Evolutionary conservation across 2,888 invertebrate species (phyloP).

Genomic region (Brachypalpus laphriformis): DNA sequence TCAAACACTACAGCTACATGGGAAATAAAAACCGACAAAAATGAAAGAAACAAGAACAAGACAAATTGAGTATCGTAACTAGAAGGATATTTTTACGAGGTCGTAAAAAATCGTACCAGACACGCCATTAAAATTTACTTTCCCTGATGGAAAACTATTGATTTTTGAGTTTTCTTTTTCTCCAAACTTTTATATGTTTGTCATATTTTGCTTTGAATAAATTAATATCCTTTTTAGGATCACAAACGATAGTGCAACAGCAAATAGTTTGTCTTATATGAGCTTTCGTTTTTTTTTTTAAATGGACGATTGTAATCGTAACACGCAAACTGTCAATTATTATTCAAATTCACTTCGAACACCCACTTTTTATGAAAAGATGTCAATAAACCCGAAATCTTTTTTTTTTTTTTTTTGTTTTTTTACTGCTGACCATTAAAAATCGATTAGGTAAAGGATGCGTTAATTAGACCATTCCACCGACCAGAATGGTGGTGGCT

Average conservation of each 20-base stretch:
- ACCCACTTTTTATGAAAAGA: background rate
- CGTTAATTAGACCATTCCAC: slow-evolving; percentile 55
- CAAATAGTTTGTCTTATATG: background rate
- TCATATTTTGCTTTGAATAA: slow-evolving; percentile 46
- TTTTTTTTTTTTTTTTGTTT: background rate
- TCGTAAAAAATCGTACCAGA: slow-evolving; percentile 69
- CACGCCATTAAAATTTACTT: slow-evolving; percentile 73
- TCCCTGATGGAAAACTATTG: slow-evolving; percentile 72
- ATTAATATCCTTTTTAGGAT: slow-evolving; percentile 27
- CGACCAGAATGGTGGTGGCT: too few relatives aligned
- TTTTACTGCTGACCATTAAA: slow-evolving; percentile 55
- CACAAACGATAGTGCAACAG: slow-evolving; percentile 12
- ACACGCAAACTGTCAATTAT: slow-evolving; percentile 61
- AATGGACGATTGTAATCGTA: slow-evolving; percentile 5
- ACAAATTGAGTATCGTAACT: slow-evolving; percentile 62
- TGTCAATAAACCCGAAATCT: slow-evolving; percentile 1
- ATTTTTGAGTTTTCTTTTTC: slow-evolving; percentile 43
- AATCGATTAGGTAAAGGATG: slow-evolving; percentile 65
- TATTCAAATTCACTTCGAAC: background rate
- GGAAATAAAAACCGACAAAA: slow-evolving; percentile 10
- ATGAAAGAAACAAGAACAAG: slow-evolving; percentile 28
- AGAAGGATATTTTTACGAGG: slow-evolving; percentile 68
- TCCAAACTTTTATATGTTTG: background rate
- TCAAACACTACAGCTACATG: slow-evolving; percentile 28
- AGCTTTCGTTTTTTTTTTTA: background rate